These are phyloP conservation scores for Hetaerina americana DNA, from an alignment of 1,140 invertebrate species.

Conservation along the genomic window DNA sequence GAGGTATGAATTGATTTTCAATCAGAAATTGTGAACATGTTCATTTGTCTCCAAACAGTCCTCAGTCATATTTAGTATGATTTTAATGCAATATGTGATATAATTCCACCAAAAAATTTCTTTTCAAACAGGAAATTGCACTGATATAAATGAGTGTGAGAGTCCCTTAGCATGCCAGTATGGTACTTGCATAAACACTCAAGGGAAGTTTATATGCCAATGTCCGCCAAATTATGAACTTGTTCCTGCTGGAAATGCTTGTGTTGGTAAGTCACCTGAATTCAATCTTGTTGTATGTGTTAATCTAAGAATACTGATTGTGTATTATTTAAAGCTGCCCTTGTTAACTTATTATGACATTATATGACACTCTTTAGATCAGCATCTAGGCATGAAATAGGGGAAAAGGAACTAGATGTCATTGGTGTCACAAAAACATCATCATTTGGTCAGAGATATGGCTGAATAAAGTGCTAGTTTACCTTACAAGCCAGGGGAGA, in stretches of 20 bases:
- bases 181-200: constrained; percentile 42
- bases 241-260: constrained; percentile 49
- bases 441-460: too few species aligned
- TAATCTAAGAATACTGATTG: too few species aligned
- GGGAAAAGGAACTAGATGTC: too few species aligned
- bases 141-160: constrained; percentile 47
- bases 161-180: constrained; percentile 41
- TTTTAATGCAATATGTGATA: constrained; percentile 1
- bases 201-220: constrained; percentile 41
- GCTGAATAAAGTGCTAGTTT: too few species aligned
- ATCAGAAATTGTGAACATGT: too few species aligned
- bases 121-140: constrained; percentile 30
- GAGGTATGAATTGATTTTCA: constrained; percentile 31
- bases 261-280: constrained; percentile 42
- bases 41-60: background rate
- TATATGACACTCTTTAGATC: too few species aligned
- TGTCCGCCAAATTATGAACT: constrained; percentile 42
- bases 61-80: background rate
- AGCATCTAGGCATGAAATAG: too few species aligned
- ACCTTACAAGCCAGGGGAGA: too few species aligned
- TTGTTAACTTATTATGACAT: too few species aligned
- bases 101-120: background rate
- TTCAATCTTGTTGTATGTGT: too few species aligned
- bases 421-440: too few species aligned
- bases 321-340: too few species aligned